Evolutionary conservation across 2,113 vertebrate genomes (phyloP).

Genomic region (Cromileptes altivelis): DNA sequence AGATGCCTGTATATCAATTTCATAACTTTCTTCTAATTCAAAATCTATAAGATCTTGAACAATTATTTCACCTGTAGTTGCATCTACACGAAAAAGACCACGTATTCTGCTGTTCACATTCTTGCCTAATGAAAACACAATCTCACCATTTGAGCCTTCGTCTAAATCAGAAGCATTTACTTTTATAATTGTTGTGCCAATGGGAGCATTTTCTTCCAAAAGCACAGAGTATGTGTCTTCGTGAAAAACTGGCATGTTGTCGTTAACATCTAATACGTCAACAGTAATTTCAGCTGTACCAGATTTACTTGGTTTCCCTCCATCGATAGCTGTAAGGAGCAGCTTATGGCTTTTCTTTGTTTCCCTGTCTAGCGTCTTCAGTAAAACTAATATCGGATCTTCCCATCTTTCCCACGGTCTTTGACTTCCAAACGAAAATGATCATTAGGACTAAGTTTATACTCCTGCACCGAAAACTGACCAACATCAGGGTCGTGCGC

Average conservation of each 20-base stretch:
- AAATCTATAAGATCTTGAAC: constrained; percentile 53
- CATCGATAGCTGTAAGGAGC: constrained; percentile 78
- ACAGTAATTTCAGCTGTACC: constrained; percentile 72
- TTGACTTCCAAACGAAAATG: constrained; percentile 75
- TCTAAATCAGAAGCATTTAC: constrained; percentile 61
- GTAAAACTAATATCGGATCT: constrained; percentile 78
- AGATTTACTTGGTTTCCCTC: constrained; percentile 78
- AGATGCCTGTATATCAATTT: not conserved
- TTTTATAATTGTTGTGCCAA: constrained; percentile 33
- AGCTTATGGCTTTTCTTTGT: constrained; percentile 31
- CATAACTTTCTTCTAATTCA: constrained; percentile 35
- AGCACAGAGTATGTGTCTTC: constrained; percentile 24
- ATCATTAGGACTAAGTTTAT: constrained; percentile 75
- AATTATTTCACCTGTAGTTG: constrained; percentile 41
- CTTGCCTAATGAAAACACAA: constrained; percentile 39
- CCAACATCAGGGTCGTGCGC: constrained; percentile 85
- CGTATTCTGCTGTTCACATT: constrained; percentile 31
- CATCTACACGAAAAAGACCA: constrained; percentile 16
- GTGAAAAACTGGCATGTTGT: constrained; percentile 71
- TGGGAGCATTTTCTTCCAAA: constrained; percentile 16
- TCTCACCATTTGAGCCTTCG: constrained; percentile 38
- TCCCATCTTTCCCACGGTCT: constrained; percentile 69
- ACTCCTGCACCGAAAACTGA: constrained; percentile 68
- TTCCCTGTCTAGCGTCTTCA: constrained; percentile 78
- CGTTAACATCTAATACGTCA: constrained; percentile 81